Evolutionary conservation across 2,888 invertebrate species (phyloP).

Genomic region (Thymelicus acteon): DNA sequence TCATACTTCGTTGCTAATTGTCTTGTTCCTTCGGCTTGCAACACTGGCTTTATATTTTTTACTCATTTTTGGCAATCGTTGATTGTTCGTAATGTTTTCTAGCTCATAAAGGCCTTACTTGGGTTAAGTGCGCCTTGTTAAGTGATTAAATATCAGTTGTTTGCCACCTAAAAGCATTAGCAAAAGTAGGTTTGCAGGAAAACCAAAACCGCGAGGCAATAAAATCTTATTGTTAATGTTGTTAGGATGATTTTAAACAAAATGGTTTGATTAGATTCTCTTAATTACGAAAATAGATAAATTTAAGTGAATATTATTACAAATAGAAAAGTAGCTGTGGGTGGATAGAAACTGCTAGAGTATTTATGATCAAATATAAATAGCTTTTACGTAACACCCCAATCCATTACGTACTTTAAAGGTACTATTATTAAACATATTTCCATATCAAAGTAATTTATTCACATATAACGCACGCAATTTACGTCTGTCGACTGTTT

Average conservation of each 20-base stretch:
- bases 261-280: too few species aligned
- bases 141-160: too few species aligned
- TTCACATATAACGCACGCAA: constrained; percentile 29
- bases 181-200: too few species aligned
- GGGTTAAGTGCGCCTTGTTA: too few species aligned
- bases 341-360: too few species aligned
- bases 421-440: background rate
- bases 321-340: too few species aligned
- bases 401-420: background rate
- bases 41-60: constrained; percentile 14
- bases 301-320: too few species aligned
- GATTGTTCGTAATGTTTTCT: background rate
- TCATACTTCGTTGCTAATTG: background rate
- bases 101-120: constrained; percentile 7
- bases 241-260: too few species aligned
- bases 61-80: constrained; percentile 26
- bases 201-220: too few species aligned
- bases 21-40: background rate
- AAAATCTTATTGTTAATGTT: too few species aligned
- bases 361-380: background rate
- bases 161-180: too few species aligned
- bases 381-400: background rate
- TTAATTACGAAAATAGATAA: too few species aligned
- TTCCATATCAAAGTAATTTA: constrained; percentile 29
- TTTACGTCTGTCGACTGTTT: constrained; percentile 18